phyloP scores from a whole-genome alignment of 1,140 invertebrate species.

The Sycophila sp. region DNA sequence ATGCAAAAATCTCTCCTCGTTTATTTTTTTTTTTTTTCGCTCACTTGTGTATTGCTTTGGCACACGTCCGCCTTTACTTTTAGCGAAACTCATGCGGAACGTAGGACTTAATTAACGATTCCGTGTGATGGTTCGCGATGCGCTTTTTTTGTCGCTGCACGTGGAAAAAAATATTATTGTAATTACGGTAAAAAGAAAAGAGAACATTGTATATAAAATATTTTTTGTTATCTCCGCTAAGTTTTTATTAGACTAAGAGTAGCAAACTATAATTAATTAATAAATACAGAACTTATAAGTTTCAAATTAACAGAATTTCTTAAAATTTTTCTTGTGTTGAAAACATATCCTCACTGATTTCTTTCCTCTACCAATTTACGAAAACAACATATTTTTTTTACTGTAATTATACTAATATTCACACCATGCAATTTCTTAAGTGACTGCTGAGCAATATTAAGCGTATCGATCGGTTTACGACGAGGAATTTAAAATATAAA shows the following conservation, averaged over 20 bases:
- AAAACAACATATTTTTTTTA: background rate
- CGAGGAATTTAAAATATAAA: background rate
- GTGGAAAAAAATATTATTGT: constrained; percentile 18
- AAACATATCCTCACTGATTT: background rate
- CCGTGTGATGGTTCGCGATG: constrained; percentile 2
- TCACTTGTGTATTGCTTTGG: background rate
- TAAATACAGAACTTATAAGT: constrained; percentile 22
- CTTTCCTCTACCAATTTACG: too few species aligned
- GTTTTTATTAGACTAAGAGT: constrained; percentile 14
- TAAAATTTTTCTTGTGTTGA: too few species aligned
- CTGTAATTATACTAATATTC: background rate
- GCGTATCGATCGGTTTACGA: background rate
- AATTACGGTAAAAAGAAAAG: constrained; percentile 23
- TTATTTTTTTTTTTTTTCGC: background rate
- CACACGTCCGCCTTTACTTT: too few species aligned
- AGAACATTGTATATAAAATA: constrained; percentile 16
- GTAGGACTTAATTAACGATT: background rate
- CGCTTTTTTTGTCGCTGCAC: background rate
- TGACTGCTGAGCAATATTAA: background rate
- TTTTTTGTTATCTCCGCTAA: constrained; percentile 14
- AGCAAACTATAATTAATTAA: constrained; percentile 8
- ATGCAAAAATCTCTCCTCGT: too few species aligned
- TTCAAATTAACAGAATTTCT: too few species aligned
- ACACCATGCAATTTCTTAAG: background rate
- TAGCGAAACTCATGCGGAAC: background rate